Conservation (phyloP, 2,113 vertebrate species). For the Alligator mississippiensis region DNA sequence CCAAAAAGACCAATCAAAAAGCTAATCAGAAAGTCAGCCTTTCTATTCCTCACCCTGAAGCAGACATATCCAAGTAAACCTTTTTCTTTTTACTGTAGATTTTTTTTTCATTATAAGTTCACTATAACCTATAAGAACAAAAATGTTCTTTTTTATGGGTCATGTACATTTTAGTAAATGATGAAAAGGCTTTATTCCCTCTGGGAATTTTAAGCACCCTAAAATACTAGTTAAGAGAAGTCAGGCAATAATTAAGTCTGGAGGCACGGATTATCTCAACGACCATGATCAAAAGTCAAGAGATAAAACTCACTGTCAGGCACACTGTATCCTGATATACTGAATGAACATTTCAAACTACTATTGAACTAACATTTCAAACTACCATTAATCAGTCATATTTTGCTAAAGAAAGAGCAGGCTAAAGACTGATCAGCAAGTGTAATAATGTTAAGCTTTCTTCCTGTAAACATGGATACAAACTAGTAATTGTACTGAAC, state of each 20-base stretch:
- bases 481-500: neutral
- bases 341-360: neutral
- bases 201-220: accelerated
- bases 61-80: neutral
- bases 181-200: accelerated
- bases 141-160: accelerated
- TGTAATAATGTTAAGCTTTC: neutral
- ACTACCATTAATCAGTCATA: neutral
- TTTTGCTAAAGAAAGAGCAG: neutral
- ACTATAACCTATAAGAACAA: accelerated
- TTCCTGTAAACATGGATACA: neutral
- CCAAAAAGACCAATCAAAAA: neutral
- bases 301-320: accelerated
- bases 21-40: neutral
- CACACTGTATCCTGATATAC: accelerated
- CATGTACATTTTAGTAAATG: accelerated
- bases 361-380: no score
- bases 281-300: accelerated
- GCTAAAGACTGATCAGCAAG: neutral
- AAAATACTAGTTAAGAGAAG: accelerated
- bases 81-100: accelerated
- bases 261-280: neutral
- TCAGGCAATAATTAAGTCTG: accelerated
- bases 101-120: neutral
- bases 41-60: neutral